Conservation (phyloP, 2,888 invertebrate species). For the Spodoptera picta region DNA sequence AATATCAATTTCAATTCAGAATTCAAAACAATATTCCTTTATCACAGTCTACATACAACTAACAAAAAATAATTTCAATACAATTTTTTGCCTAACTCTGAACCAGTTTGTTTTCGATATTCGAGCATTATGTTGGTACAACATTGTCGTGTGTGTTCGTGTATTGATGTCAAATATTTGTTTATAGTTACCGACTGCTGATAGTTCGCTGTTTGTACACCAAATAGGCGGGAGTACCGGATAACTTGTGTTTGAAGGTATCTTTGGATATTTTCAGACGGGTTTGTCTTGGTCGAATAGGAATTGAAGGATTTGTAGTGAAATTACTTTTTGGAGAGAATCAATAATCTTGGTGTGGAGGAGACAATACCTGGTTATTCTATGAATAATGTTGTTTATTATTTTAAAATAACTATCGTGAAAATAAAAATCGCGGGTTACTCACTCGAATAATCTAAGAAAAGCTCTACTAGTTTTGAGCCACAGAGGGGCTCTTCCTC, state of each 20-base stretch:
- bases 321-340: neutral
- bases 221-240: constrained; percentile 50
- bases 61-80: constrained; percentile 22
- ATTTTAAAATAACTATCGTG: too few relatives aligned
- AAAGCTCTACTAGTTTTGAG: too few relatives aligned
- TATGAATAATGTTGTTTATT: too few relatives aligned
- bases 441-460: too few relatives aligned
- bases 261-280: constrained; percentile 9
- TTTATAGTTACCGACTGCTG: constrained; percentile 48
- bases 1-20: too few relatives aligned
- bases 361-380: too few relatives aligned
- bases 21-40: too few relatives aligned
- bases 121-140: constrained; percentile 44
- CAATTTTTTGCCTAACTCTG: constrained; percentile 17
- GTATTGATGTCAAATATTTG: constrained; percentile 63
- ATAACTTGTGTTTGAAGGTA: constrained; percentile 21
- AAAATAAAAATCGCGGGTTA: too few relatives aligned
- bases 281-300: constrained; percentile 12
- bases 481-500: too few relatives aligned
- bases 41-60: too few relatives aligned
- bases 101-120: constrained; percentile 42
- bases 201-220: constrained; percentile 55
- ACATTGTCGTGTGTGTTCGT: constrained; percentile 47
- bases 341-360: too few relatives aligned
- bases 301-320: neutral